These are phyloP conservation scores for Thalassophryne amazonica DNA, from an alignment of 2,797 vertebrate genomes.

Conservation along the genomic window DNA sequence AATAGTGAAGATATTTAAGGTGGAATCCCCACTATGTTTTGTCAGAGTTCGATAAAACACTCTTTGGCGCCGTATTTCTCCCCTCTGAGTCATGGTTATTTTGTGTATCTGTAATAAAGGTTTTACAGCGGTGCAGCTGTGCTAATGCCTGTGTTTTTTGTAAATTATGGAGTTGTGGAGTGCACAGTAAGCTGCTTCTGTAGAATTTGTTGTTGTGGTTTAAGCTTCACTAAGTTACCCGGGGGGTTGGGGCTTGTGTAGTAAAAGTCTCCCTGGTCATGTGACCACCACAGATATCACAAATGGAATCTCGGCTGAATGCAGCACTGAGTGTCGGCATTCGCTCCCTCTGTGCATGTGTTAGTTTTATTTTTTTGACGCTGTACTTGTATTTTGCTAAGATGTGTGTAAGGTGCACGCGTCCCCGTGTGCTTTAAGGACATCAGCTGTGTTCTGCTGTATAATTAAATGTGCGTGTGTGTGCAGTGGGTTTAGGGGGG, in stretches of 20 bases:
- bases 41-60: no score
- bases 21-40: no score
- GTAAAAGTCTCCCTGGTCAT: conserved; percentile 71
- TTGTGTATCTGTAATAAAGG: conserved; percentile 9
- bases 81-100: not conserved
- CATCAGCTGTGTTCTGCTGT: conserved; percentile 52
- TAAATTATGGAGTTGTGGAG: conserved; percentile 45
- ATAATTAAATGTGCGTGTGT: conserved; percentile 46
- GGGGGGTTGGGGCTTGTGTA: conserved; percentile 60
- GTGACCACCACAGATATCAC: conserved; percentile 70
- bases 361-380: conserved; percentile 2
- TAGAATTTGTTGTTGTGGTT: conserved; percentile 60
- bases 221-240: conserved; percentile 61
- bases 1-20: no score
- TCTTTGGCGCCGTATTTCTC: not conserved
- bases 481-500: conserved; percentile 61
- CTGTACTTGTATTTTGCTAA: no score
- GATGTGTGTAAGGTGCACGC: conserved; percentile 35
- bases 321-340: conserved; percentile 39
- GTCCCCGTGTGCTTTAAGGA: conserved; percentile 32
- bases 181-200: conserved; percentile 58
- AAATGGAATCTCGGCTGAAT: conserved; percentile 69
- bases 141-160: conserved; percentile 52
- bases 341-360: conserved; percentile 1
- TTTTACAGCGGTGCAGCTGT: conserved; percentile 34